phyloP scores from a whole-genome alignment of 2,797 vertebrate species.

The Argyrosomus regius region DNA sequence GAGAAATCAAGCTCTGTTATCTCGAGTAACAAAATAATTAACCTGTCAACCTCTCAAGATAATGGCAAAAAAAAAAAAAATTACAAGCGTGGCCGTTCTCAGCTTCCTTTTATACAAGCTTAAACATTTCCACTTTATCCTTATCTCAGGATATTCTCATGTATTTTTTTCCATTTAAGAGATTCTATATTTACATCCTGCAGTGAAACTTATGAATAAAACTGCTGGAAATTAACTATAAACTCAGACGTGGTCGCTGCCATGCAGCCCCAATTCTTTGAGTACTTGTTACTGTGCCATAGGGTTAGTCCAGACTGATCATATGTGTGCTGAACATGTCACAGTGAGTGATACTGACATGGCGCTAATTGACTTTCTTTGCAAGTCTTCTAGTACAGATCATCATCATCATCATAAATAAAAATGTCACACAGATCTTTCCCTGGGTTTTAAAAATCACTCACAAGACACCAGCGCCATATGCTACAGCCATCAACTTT shows the following conservation, averaged over 20 bases:
- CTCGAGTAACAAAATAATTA: too few species aligned
- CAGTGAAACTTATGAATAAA: neutral
- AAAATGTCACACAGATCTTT: slow-evolving; percentile 50
- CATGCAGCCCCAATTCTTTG: too few species aligned
- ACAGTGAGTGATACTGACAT: slow-evolving; percentile 37
- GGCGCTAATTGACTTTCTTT: slow-evolving; percentile 50
- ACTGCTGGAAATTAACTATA: neutral
- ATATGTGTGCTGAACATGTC: slow-evolving; percentile 31
- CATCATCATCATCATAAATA: slow-evolving; percentile 52
- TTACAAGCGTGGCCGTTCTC: too few species aligned
- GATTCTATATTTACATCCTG: slow-evolving; percentile 4
- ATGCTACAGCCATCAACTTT: slow-evolving; percentile 50
- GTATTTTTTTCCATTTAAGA: neutral
- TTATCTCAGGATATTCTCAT: neutral
- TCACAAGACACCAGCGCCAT: slow-evolving; percentile 43
- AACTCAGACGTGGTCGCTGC: neutral
- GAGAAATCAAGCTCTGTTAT: too few species aligned
- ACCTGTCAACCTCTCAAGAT: too few species aligned
- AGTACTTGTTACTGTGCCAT: neutral
- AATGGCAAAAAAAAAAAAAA: too few species aligned
- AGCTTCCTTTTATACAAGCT: too few species aligned
- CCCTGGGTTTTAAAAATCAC: slow-evolving; percentile 49
- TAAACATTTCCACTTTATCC: neutral
- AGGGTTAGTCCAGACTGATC: slow-evolving; percentile 23
- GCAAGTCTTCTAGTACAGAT: slow-evolving; percentile 43